Percentiles rank a stretch among this genome's conserved stretches.
phyloP scores from a whole-genome alignment of 1,140 invertebrate genomes.

The Drosophila funebris region DNA sequence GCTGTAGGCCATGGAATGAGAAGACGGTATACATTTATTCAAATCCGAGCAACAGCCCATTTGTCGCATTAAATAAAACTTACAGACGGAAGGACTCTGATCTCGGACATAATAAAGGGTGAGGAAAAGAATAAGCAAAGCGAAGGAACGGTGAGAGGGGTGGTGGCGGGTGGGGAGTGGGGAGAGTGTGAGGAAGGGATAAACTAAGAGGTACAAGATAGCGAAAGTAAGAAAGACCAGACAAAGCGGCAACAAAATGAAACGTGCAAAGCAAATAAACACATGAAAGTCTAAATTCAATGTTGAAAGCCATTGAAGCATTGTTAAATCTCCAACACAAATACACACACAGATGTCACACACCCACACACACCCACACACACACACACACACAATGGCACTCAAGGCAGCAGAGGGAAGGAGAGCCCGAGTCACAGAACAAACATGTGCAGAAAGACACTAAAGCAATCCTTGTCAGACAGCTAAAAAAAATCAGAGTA shows the following conservation, averaged over 20 bases:
- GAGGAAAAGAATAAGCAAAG: not conserved
- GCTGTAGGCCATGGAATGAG: constrained; percentile 8
- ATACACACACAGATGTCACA: constrained; percentile 12
- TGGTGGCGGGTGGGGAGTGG: too few species aligned
- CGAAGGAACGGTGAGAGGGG: not conserved
- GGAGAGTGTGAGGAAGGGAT: not conserved
- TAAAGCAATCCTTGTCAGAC: constrained; percentile 1
- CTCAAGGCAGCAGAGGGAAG: not conserved
- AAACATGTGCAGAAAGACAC: not conserved
- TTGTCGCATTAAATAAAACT: constrained; percentile 80
- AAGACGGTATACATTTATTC: constrained; percentile 68
- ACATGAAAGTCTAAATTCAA: constrained; percentile 80
- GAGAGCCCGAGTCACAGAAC: not conserved
- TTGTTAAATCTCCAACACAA: constrained; percentile 52
- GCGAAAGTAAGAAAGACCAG: constrained; percentile 32
- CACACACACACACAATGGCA: not conserved
- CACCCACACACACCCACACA: not conserved
- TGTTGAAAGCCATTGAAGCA: constrained; percentile 75
- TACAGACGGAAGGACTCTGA: constrained; percentile 32
- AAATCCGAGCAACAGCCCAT: constrained; percentile 74
- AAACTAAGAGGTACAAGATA: not conserved
- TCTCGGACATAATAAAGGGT: constrained; percentile 26
- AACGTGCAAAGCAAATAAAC: constrained; percentile 78
- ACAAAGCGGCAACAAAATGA: constrained; percentile 65
- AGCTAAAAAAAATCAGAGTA: not conserved